A percentile compares a stretch with the other conserved stretches of the same genome.
phyloP scores from a whole-genome alignment of 2,888 invertebrate species.

The Linnaemya tessellans region DNA sequence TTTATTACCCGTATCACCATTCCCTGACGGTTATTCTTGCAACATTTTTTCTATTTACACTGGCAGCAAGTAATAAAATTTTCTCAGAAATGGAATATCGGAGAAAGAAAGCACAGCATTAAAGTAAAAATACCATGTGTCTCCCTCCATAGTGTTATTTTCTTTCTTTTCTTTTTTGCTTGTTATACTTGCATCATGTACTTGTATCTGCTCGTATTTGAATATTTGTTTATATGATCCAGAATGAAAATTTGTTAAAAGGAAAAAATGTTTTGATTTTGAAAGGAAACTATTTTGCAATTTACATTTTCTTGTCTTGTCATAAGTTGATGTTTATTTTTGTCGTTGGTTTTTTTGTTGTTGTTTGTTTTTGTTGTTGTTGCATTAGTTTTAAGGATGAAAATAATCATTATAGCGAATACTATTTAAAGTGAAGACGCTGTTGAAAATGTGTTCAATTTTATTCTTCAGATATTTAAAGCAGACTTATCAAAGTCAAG shows the following conservation, averaged over 20 bases:
- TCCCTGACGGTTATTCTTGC: neutral
- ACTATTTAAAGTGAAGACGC: neutral
- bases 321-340: constrained; percentile 46
- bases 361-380: neutral
- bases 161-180: neutral
- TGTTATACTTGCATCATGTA: constrained; percentile 2
- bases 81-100: constrained; percentile 32
- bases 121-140: constrained; percentile 36
- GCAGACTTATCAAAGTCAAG: neutral
- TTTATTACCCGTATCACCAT: neutral
- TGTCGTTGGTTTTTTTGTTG: neutral
- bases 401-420: constrained; percentile 12
- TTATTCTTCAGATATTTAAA: neutral
- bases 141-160: constrained; percentile 7
- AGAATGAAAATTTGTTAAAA: constrained; percentile 35
- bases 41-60: neutral
- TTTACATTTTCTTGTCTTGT: constrained; percentile 58
- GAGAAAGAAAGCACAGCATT: neutral
- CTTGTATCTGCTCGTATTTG: neutral
- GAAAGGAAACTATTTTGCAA: constrained; percentile 57
- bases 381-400: constrained; percentile 7
- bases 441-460: neutral
- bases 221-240: constrained; percentile 13
- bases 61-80: constrained; percentile 32
- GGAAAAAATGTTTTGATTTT: constrained; percentile 39